Conservation (phyloP, 2,888 invertebrate genomes). For the Caprella mutica region DNA sequence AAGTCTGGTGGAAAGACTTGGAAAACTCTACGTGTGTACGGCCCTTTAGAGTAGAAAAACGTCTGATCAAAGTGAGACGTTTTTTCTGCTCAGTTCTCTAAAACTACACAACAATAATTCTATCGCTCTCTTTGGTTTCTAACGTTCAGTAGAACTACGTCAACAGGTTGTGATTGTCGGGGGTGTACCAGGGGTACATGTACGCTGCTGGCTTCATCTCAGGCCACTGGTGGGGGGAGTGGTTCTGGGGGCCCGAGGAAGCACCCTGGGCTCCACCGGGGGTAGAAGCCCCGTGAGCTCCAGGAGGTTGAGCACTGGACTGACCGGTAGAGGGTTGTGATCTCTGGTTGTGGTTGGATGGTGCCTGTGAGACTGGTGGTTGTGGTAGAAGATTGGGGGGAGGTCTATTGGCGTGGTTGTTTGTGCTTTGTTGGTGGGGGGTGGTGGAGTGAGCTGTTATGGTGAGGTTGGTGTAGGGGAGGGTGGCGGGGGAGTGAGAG, state of each 20-base stretch:
- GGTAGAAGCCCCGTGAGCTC: not conserved
- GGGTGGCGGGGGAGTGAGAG: constrained; percentile 27
- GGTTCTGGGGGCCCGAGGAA: constrained; percentile 10
- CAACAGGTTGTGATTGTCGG: constrained; percentile 25
- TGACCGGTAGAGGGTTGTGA: not conserved
- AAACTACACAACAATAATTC: too few relatives aligned
- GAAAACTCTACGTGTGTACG: too few relatives aligned
- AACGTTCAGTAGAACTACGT: too few relatives aligned
- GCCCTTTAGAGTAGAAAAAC: too few relatives aligned
- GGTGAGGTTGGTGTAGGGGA: constrained; percentile 19
- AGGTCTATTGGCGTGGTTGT: constrained; percentile 7
- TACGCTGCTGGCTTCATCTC: constrained; percentile 32
- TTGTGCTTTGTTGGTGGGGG: constrained; percentile 7
- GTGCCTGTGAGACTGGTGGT: constrained; percentile 4
- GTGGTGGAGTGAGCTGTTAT: not conserved
- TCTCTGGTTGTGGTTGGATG: not conserved
- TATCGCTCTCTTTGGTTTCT: too few relatives aligned
- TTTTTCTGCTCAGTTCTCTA: too few relatives aligned
- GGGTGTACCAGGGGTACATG: constrained; percentile 32
- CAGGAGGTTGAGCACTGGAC: not conserved
- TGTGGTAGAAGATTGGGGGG: too few relatives aligned
- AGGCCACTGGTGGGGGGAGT: constrained; percentile 22
- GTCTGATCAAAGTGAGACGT: too few relatives aligned
- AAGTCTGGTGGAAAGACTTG: too few relatives aligned
- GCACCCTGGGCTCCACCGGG: not conserved